These are phyloP conservation scores for Cydia strobilella DNA, from an alignment of 1,140 invertebrate genomes.

Conservation along the genomic window DNA sequence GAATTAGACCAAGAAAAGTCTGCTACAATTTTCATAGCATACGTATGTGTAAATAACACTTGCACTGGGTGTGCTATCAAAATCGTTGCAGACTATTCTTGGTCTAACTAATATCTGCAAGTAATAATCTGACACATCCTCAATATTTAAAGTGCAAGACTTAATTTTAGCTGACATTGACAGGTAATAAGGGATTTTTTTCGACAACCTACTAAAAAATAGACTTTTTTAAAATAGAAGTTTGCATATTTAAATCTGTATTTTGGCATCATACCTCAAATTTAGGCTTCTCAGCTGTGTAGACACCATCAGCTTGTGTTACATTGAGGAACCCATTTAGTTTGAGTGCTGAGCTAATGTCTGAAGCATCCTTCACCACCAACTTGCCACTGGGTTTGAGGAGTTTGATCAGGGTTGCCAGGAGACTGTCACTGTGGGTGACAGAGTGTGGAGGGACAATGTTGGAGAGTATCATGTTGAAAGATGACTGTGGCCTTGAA, in stretches of 20 bases:
- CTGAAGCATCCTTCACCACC: conserved; percentile 67
- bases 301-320: conserved; percentile 64
- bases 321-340: conserved; percentile 84
- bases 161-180: no score
- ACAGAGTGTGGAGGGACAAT: conserved; percentile 68
- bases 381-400: conserved; percentile 82
- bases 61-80: no score
- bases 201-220: neutral
- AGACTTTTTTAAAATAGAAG: neutral
- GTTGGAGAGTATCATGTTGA: conserved; percentile 82
- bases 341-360: conserved; percentile 80
- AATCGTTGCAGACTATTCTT: no score
- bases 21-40: no score
- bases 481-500: conserved; percentile 78
- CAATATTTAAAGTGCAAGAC: no score
- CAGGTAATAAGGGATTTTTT: no score
- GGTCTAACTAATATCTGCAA: no score
- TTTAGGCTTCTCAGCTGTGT: conserved; percentile 82
- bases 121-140: no score
- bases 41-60: no score
- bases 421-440: conserved; percentile 73
- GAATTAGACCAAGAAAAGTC: no score
- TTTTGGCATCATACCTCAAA: conserved; percentile 81
- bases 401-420: conserved; percentile 80
- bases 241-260: neutral